Conservation (phyloP, 2,797 vertebrate species). For the Coracias cyanogaster region DNA sequence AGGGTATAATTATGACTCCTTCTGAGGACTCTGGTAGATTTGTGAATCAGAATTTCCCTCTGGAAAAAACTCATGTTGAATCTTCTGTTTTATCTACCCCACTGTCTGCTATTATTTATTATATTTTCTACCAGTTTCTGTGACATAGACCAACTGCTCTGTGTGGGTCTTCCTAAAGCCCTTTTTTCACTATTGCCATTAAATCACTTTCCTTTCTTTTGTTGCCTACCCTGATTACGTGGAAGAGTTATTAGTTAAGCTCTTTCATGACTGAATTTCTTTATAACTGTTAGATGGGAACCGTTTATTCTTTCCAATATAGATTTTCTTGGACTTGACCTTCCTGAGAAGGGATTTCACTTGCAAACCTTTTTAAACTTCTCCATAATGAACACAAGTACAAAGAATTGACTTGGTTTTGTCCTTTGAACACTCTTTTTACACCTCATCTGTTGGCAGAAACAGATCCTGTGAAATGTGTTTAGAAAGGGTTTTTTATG, state of each 20-base stretch:
- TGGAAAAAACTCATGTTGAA: neutral
- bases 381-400: neutral
- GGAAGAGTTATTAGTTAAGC: slow-evolving; percentile 17
- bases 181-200: neutral
- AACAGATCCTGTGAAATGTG: neutral
- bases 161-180: neutral
- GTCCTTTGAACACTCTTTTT: neutral
- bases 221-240: neutral
- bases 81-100: neutral
- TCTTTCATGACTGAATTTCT: neutral
- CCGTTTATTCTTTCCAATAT: slow-evolving; percentile 5
- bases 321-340: slow-evolving; percentile 4
- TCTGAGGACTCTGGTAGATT: neutral
- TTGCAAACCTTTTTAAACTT: neutral
- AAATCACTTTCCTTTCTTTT: slow-evolving; percentile 10
- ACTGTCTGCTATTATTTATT: neutral
- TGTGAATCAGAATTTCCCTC: neutral
- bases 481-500: neutral
- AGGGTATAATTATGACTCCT: neutral
- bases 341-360: neutral
- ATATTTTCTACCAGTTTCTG: neutral
- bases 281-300: neutral
- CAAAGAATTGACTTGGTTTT: neutral
- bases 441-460: neutral
- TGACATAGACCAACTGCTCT: neutral